These are phyloP conservation scores for Marisa cornuarietis DNA, from an alignment of 1,140 invertebrate genomes.

Conservation along the genomic window DNA sequence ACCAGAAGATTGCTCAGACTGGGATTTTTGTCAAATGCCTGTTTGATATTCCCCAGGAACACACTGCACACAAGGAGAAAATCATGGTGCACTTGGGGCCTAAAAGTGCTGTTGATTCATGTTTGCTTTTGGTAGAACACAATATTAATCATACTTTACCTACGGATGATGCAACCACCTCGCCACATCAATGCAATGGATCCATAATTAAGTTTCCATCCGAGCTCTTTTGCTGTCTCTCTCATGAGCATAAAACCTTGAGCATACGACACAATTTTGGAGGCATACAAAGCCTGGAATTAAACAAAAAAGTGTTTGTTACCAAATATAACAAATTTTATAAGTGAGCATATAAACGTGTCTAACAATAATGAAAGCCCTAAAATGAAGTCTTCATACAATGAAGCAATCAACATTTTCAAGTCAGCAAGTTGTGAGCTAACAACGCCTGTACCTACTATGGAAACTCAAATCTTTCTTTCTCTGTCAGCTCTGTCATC, in stretches of 20 bases:
- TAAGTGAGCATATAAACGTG: background rate
- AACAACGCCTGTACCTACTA: too few relatives aligned
- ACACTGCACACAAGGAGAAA: slow-evolving; percentile 70
- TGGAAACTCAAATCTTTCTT: too few relatives aligned
- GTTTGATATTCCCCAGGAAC: slow-evolving; percentile 97
- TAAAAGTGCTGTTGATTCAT: too few relatives aligned
- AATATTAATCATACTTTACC: slow-evolving; percentile 64
- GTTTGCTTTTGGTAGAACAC: too few relatives aligned
- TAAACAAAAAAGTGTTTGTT: background rate
- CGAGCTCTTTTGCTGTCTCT: slow-evolving; percentile 89
- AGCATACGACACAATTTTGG: slow-evolving; percentile 98
- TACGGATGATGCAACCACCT: slow-evolving; percentile 98
- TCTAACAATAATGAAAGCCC: too few relatives aligned
- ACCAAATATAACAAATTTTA: background rate
- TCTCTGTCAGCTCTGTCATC: too few relatives aligned
- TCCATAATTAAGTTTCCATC: slow-evolving; percentile 97
- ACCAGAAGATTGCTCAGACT: slow-evolving; percentile 89
- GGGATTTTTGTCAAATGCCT: slow-evolving; percentile 93
- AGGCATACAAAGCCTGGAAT: slow-evolving; percentile 89
- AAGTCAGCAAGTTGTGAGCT: background rate
- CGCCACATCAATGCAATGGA: slow-evolving; percentile 99
- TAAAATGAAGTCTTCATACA: too few relatives aligned
- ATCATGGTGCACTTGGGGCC: too few relatives aligned
- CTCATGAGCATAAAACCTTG: slow-evolving; percentile 99
- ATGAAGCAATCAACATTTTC: too few relatives aligned